Conservation (phyloP, 2,113 vertebrate species). For the Elaphurus davidianus region DNA sequence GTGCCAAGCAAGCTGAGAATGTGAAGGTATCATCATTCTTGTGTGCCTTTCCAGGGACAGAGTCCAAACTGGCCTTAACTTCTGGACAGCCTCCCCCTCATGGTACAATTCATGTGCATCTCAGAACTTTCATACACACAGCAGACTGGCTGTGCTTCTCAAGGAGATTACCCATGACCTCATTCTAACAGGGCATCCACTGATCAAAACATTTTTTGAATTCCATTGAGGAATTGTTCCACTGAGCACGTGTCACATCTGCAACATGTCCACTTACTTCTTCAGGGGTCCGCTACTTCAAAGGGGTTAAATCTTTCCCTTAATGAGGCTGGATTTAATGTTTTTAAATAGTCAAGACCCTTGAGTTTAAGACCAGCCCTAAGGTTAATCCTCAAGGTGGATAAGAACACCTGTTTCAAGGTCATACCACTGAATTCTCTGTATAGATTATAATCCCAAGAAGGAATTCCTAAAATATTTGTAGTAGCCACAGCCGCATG, state of each 20-base stretch:
- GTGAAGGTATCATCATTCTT: not conserved
- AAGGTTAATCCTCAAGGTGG: not conserved
- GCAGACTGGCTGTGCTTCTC: not conserved
- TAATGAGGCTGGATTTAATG: not conserved
- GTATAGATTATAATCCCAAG: conserved; percentile 7
- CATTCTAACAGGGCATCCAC: not conserved
- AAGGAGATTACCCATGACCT: not conserved
- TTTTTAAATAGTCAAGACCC: not conserved
- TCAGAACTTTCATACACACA: not conserved
- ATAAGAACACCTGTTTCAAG: not conserved
- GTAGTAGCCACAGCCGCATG: not conserved
- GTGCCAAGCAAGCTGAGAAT: not conserved
- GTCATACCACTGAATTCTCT: not conserved
- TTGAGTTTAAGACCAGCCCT: not conserved
- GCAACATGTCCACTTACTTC: not conserved
- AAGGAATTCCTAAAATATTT: not conserved
- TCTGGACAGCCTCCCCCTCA: not conserved
- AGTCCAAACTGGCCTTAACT: not conserved
- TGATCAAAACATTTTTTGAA: conserved; percentile 4
- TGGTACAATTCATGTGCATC: not conserved
- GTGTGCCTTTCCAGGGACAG: not conserved
- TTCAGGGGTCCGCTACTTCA: not conserved
- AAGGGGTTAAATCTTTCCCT: not conserved
- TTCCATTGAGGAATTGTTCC: conserved; percentile 6
- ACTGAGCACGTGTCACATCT: not conserved